phyloP scores from a whole-genome alignment of 2,797 vertebrate species.

The Anguilla megastoma region DNA sequence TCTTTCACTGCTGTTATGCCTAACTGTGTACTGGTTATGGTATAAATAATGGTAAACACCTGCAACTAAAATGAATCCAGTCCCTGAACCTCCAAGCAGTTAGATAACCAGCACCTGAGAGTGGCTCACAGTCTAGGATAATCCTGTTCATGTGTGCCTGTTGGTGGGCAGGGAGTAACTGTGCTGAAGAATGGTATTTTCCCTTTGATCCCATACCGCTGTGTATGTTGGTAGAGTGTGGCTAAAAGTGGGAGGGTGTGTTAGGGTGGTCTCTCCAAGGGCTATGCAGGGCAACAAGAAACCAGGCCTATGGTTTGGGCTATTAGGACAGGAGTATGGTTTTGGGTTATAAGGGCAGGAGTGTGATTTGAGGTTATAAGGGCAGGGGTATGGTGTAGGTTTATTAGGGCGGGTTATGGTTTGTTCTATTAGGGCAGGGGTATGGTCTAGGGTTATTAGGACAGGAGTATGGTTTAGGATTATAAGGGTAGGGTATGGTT shows the following conservation, averaged over 20 bases:
- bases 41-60: neutral
- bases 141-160: slow-evolving; percentile 33
- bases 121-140: slow-evolving; percentile 41
- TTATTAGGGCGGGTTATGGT: too few relatives aligned
- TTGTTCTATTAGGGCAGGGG: too few relatives aligned
- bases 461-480: too few relatives aligned
- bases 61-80: slow-evolving; percentile 33
- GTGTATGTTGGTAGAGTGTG: neutral
- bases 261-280: neutral
- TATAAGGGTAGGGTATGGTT: too few relatives aligned
- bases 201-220: slow-evolving; percentile 26
- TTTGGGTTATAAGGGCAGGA: too few relatives aligned
- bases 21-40: neutral
- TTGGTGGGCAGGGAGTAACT: slow-evolving; percentile 30
- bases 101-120: slow-evolving; percentile 40
- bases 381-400: too few relatives aligned
- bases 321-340: too few relatives aligned
- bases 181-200: neutral
- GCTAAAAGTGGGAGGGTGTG: neutral
- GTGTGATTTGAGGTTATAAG: too few relatives aligned
- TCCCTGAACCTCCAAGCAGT: slow-evolving; percentile 13
- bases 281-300: too few relatives aligned
- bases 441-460: too few relatives aligned
- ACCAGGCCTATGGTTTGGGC: too few relatives aligned
- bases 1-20: neutral